A percentile compares a stretch with the other conserved stretches of the same genome.
Evolutionary conservation across 2,888 invertebrate genomes (phyloP).

Genomic region (Platycheirus albimanus): DNA sequence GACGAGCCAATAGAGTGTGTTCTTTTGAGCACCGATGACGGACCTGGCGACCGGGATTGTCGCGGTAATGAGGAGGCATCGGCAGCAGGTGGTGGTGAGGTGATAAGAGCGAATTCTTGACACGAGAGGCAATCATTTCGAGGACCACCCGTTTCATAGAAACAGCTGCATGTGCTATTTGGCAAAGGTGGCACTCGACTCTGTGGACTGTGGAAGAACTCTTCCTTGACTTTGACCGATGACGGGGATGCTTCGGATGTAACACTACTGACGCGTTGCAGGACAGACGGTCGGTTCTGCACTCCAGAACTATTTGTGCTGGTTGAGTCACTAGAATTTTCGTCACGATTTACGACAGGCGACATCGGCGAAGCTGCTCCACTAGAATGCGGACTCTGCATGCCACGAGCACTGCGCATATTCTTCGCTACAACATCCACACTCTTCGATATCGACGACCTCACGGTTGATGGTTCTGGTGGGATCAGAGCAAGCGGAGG

Average conservation of each 20-base stretch:
- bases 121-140: conserved; percentile 53
- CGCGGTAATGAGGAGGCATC: conserved; percentile 39
- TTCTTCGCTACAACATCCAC: conserved; percentile 81
- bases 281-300: conserved; percentile 70
- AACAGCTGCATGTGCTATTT: conserved; percentile 69
- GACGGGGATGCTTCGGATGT: conserved; percentile 34
- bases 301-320: conserved; percentile 44
- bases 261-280: conserved; percentile 58
- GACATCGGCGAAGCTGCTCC: conserved; percentile 53
- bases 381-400: conserved; percentile 60
- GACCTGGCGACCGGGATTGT: conserved; percentile 42
- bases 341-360: conserved; percentile 55
- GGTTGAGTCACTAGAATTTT: conserved; percentile 60
- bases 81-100: conserved; percentile 56
- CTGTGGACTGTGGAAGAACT: conserved; percentile 71
- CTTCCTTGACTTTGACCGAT: conserved; percentile 65
- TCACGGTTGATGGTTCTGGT: conserved; percentile 81
- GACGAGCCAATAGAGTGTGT: conserved; percentile 51
- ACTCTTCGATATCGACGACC: conserved; percentile 82
- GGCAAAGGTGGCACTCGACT: conserved; percentile 76
- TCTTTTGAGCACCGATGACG: conserved; percentile 63
- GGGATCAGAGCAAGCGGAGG: conserved; percentile 82
- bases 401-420: conserved; percentile 77
- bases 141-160: conserved; percentile 72
- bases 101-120: conserved; percentile 58